Base-by-base conservation (phyloP, 1,140 invertebrate genomes). In the Orius insidiosus region DNA sequence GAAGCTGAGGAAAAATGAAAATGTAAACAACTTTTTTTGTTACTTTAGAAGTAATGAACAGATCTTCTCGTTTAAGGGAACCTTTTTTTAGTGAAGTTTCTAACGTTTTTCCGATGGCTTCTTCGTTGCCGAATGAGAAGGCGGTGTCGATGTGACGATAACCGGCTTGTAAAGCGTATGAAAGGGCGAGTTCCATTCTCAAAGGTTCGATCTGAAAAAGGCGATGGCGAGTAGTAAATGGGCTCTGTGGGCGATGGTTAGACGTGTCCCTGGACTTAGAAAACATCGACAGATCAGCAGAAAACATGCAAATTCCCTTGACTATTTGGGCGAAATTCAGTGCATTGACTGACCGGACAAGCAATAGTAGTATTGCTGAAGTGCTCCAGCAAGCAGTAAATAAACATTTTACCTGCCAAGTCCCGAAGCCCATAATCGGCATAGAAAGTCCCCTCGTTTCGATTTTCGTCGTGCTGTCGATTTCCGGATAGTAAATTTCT, bases 1-100 rank as follows among this genome's bases (percentile, higher is more conserved):
- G 42, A 11, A 44, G 15, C 42, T 44, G 31, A 10, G 14, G 14
- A 40, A 40, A 40, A 13, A 40, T n/a, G n/a, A 18, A 40, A 40
- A 40, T 3, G n/a, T n/a, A 7, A 24, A 24, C 3, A 7, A 7
- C 7, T 24, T 24, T 24, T 24, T 24, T 24, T 24, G 66, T 65
- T 61, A 85, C 70, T 64, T 87, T 89, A n/a, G 85, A 83, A 1
- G 78, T 78, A 46, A 89, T 69, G 60, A 85, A 90, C 15, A 89
- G 61, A 24, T 88, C 82, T 56, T 81, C 73, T 36, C 85, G 67
- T 50, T 71, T 78, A 3, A 83, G 63, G 52, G 59, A 64, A 15
- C 78, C 78, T 36, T 72, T 66, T 48, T 71, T 63, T 37, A 87
- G 65, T 76, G 80, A 85, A 58, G 74, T 68, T 55, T 79, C 75